phyloP scores from a whole-genome alignment of 2,113 vertebrate genomes.

The Mugil cephalus region DNA sequence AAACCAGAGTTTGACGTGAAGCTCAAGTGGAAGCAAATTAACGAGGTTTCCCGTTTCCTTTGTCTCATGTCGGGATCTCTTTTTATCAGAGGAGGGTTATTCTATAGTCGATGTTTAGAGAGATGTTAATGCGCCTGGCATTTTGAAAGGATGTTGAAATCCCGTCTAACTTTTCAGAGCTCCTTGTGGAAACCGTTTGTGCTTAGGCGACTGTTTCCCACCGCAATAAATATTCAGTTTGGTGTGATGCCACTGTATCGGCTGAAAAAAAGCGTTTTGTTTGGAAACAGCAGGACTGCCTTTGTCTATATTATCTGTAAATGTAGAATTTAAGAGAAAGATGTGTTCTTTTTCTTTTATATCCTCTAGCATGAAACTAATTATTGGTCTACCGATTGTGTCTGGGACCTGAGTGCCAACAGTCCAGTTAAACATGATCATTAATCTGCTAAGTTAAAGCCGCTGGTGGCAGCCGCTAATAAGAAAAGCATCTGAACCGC shows the following conservation, averaged over 20 bases:
- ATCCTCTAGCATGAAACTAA: no score
- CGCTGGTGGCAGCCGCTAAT: no score
- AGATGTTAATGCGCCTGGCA: background rate
- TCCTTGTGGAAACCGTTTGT: background rate
- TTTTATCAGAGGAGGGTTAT: slow-evolving; percentile 8
- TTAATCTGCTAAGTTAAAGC: no score
- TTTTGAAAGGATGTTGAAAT: background rate
- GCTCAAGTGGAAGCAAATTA: slow-evolving; percentile 31
- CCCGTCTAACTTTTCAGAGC: background rate
- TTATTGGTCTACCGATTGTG: no score
- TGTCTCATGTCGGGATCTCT: slow-evolving; percentile 13
- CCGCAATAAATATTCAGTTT: background rate
- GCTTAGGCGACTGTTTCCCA: background rate
- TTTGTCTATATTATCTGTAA: no score
- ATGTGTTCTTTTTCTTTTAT: no score
- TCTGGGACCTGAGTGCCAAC: no score
- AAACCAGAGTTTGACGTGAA: slow-evolving; percentile 47
- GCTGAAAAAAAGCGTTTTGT: background rate
- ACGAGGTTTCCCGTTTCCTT: slow-evolving; percentile 30
- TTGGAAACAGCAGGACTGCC: background rate
- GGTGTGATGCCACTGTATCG: background rate
- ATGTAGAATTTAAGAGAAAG: no score
- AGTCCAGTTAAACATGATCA: no score
- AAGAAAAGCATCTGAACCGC: no score
- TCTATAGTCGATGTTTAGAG: slow-evolving; percentile 15